Conservation (phyloP, 2,113 vertebrate genomes). For the Corynorhinus townsendii region DNA sequence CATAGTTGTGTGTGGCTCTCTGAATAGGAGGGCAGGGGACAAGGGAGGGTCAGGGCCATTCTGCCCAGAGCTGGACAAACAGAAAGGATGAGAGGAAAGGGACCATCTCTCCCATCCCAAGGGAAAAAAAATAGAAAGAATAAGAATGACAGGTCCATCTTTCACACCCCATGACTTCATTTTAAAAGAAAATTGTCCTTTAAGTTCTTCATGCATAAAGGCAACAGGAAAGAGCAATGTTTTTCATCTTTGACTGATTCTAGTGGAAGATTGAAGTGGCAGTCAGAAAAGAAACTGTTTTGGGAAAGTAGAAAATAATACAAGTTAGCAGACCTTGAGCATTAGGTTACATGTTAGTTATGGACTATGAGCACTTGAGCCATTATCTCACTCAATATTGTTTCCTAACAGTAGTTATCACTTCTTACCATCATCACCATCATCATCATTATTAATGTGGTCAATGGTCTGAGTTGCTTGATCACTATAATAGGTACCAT, state of each 20-base stretch:
- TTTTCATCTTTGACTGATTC: neutral
- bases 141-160: too few relatives aligned
- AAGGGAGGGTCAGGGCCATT: neutral
- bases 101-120: neutral
- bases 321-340: too few relatives aligned
- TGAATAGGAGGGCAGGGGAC: neutral
- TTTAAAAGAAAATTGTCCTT: neutral
- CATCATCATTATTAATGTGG: too few relatives aligned
- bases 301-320: neutral
- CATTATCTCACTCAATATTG: accelerated
- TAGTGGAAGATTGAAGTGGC: neutral
- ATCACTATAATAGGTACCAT: neutral
- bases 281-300: neutral
- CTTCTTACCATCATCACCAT: neutral
- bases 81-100: neutral
- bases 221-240: neutral
- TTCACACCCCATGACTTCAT: neutral
- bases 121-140: neutral
- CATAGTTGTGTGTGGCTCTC: neutral
- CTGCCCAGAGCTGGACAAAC: neutral
- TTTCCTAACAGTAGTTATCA: neutral
- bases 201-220: neutral
- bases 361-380: neutral
- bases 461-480: neutral
- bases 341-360: too few relatives aligned